A percentile compares a stretch with the other conserved stretches of the same genome.
Conservation (phyloP, 2,888 invertebrate species). For the Tuta absoluta region DNA sequence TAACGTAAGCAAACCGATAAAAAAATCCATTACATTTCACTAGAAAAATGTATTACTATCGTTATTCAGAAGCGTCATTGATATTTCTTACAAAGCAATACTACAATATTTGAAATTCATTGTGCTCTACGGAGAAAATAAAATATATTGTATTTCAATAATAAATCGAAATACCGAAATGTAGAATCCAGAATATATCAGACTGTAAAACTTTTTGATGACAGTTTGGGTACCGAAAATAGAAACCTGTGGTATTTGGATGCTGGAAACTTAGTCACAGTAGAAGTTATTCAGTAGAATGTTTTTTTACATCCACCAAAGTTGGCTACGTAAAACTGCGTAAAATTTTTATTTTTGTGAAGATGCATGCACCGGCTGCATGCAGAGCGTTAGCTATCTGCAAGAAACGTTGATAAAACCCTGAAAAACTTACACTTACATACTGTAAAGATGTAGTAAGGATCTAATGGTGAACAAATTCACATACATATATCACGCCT, state of each 20-base stretch:
- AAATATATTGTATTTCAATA: not conserved
- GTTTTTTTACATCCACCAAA: not conserved
- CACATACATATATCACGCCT: too few species aligned
- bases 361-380: too few species aligned
- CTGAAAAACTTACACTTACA: too few species aligned
- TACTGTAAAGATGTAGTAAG: too few species aligned
- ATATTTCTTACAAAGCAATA: not conserved
- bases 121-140: not conserved
- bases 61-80: not conserved
- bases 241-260: not conserved
- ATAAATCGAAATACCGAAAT: slow-evolving; percentile 7
- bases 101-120: not conserved
- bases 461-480: too few species aligned
- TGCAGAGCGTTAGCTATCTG: too few species aligned
- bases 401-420: too few species aligned
- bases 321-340: too few species aligned
- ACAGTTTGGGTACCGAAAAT: not conserved
- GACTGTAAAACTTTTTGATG: slow-evolving; percentile 20
- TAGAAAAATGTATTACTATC: not conserved
- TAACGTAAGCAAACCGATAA: too few species aligned
- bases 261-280: slow-evolving; percentile 1
- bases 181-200: not conserved
- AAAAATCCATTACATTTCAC: too few species aligned
- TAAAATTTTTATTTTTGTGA: too few species aligned
- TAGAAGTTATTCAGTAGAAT: too few species aligned